phyloP scores from a whole-genome alignment of 1,140 invertebrate genomes.

The Plodia interpunctella region DNA sequence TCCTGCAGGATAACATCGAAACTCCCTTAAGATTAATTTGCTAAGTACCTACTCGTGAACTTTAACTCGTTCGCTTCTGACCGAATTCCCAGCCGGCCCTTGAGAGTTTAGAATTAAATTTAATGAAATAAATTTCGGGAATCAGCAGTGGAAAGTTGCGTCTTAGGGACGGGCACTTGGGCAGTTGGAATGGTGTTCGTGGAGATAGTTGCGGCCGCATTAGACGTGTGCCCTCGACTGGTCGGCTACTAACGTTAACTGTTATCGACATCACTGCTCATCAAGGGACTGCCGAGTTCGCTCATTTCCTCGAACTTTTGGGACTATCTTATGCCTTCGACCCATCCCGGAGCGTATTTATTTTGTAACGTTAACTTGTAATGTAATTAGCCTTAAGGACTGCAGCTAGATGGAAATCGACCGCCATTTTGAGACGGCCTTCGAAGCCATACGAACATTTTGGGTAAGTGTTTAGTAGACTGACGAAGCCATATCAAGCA shows the following conservation, averaged over 20 bases:
- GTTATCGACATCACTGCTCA: slow-evolving; percentile 33
- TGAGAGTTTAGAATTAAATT: slow-evolving; percentile 70
- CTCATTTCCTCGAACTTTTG: slow-evolving; percentile 28
- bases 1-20: slow-evolving; percentile 67
- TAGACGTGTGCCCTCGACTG: slow-evolving; percentile 22
- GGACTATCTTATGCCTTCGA: slow-evolving; percentile 15
- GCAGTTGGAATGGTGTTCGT: slow-evolving; percentile 27
- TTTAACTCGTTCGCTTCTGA: slow-evolving; percentile 72
- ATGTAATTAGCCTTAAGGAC: slow-evolving; percentile 29
- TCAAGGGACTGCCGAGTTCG: slow-evolving; percentile 25
- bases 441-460: slow-evolving; percentile 56
- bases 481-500: slow-evolving; percentile 51
- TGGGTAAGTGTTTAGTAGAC: slow-evolving; percentile 47
- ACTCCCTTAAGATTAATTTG: slow-evolving; percentile 77
- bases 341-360: slow-evolving; percentile 21
- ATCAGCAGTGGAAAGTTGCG: slow-evolving; percentile 55
- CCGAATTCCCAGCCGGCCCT: slow-evolving; percentile 65
- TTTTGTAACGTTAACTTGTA: slow-evolving; percentile 24
- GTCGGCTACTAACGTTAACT: slow-evolving; percentile 28
- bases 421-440: slow-evolving; percentile 59
- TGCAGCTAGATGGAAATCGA: slow-evolving; percentile 41
- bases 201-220: slow-evolving; percentile 32
- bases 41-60: slow-evolving; percentile 59
- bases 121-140: slow-evolving; percentile 71
- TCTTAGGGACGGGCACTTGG: slow-evolving; percentile 17